Evolutionary conservation across 2,113 vertebrate species (phyloP).

Genomic region (Hemiscyllium ocellatum): DNA sequence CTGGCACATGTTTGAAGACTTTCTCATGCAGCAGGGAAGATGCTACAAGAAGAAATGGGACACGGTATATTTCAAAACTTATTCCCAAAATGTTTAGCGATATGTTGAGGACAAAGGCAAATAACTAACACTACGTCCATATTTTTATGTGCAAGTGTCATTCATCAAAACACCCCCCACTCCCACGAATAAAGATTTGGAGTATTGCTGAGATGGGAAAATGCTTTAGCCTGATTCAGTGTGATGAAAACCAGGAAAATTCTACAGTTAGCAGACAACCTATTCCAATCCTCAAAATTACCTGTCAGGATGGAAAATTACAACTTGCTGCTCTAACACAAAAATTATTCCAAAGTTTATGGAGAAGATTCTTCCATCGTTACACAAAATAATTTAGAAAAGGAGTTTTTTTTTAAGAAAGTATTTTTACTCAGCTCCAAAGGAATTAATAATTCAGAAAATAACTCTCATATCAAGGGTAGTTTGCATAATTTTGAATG

Average conservation of each 20-base stretch:
- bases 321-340: neutral
- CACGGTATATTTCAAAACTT: neutral
- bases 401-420: neutral
- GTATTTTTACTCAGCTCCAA: neutral
- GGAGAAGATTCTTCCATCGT: too few species aligned
- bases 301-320: neutral
- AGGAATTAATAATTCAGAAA: neutral
- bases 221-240: neutral
- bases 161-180: neutral
- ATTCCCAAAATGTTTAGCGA: neutral
- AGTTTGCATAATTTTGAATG: neutral
- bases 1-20: neutral
- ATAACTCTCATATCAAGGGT: neutral
- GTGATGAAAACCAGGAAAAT: neutral
- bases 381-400: neutral
- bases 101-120: neutral
- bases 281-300: neutral
- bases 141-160: neutral
- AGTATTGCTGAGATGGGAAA: neutral
- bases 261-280: neutral
- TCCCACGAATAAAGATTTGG: neutral
- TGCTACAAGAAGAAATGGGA: neutral
- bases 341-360: too few species aligned
- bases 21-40: neutral
- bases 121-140: neutral